Evolutionary conservation across 2,888 invertebrate species (phyloP), one percentile per base, ranked within the genome.

Genomic region (Hemicrepidius hirtus): DNA sequence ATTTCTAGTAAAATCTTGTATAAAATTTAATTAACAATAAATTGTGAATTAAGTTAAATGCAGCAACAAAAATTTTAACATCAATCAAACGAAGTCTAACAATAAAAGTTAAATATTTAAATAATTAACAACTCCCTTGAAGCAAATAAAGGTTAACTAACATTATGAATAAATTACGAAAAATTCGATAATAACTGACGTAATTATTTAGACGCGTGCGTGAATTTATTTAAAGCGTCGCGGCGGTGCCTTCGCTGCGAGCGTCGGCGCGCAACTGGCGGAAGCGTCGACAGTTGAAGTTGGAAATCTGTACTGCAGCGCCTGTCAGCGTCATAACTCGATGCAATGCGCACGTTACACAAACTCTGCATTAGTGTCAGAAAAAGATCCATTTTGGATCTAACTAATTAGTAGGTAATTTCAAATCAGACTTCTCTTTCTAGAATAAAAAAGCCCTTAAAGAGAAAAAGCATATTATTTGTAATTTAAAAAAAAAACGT

Each of bases 231-330:
- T 32, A 24, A 41, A 46, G 77, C 79, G 80, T 79, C 79, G 78
- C 79, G 79, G 77, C 79, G 77, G 71, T 77, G 71, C 76, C 76
- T 74, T 77, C 79, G 73, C 75, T 74, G 62, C 77, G 73, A 79
- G 77, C 78, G 80, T 78, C 79, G 79, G 77, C 79, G 79, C 79
- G 79, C 80, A 79, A 80, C 80, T 80, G 77, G 77, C 78, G 64
- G 67, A 73, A 77, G 73, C 74, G 76, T 64, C 69, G 74, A 57
- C 71, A 70, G 57, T 74, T 67, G 60, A 62, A 62, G 49, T 72
- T 69, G 72, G 69, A 75, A 73, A 72, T 72, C 71, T 67, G 41
- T 69, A 75, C 66, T 72, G 72, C 69, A 68, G 69, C 69, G 71
- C 53, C 68, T 68, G 69, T 72, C 69, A 68, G 55, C 74, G 64